Evolutionary conservation across 2,888 invertebrate species (phyloP).

Genomic region (Melieria crassipennis): DNA sequence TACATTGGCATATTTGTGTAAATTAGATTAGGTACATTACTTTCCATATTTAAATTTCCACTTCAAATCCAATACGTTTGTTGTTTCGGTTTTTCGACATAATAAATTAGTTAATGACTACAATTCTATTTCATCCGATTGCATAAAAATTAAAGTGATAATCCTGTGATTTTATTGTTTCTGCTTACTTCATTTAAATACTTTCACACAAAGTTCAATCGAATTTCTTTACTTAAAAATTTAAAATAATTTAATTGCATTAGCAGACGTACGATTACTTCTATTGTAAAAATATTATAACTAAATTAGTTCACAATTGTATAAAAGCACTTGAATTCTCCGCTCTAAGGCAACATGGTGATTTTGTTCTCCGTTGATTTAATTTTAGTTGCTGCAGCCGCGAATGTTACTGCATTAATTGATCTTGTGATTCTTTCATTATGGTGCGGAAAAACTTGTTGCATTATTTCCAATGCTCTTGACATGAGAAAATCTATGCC

Average conservation of each 20-base stretch:
- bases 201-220: not conserved
- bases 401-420: not conserved
- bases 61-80: no score
- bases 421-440: no score
- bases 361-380: conserved; percentile 38
- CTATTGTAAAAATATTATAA: conserved; percentile 16
- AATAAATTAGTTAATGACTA: no score
- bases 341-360: conserved; percentile 59
- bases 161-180: no score
- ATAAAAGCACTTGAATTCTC: conserved; percentile 57
- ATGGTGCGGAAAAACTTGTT: no score
- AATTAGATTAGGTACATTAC: no score
- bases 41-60: no score
- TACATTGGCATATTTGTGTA: no score
- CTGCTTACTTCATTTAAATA: conserved; percentile 1
- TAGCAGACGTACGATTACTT: conserved; percentile 19
- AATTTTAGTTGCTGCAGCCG: conserved; percentile 18
- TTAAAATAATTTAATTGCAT: conserved; percentile 15
- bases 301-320: conserved; percentile 36
- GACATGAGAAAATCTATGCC: not conserved
- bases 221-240: conserved; percentile 9
- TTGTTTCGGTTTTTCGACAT: no score
- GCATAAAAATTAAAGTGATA: no score
- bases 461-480: no score
- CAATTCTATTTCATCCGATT: no score